Evolutionary conservation across 2,113 vertebrate species (phyloP).

Genomic region (Phaethornis superciliosus): DNA sequence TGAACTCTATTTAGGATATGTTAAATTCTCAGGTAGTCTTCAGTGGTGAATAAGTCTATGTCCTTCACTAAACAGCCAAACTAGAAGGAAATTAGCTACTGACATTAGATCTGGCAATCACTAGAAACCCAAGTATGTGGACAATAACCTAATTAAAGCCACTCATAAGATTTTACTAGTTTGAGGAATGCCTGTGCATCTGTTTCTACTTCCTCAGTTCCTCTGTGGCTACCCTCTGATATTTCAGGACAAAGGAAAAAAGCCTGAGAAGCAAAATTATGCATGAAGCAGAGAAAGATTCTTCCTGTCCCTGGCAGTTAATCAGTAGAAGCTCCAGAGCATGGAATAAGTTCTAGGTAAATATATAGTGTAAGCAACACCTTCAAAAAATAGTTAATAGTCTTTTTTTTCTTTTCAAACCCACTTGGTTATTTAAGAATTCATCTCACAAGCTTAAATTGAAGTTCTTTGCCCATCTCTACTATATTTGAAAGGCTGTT

Average conservation of each 20-base stretch:
- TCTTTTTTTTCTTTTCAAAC: background rate
- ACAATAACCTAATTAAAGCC: background rate
- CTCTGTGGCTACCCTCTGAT: background rate
- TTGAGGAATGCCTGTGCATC: background rate
- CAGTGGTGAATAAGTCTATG: background rate
- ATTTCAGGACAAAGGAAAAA: background rate
- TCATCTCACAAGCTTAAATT: conserved; percentile 24
- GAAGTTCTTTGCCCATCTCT: conserved; percentile 20
- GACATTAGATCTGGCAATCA: background rate
- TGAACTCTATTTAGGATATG: background rate
- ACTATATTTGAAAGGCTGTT: conserved; percentile 37
- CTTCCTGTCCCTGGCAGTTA: background rate
- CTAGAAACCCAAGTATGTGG: background rate
- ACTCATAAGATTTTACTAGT: background rate
- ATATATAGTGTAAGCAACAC: background rate
- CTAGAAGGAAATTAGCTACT: background rate
- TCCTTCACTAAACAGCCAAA: background rate
- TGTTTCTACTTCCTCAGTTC: background rate
- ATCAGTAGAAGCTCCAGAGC: conserved; percentile 14
- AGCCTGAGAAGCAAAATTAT: background rate
- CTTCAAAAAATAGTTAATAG: background rate
- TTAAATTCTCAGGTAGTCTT: background rate
- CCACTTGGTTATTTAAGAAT: conserved; percentile 19
- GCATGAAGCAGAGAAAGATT: background rate
- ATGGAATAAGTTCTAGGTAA: conserved; percentile 21